Evolutionary conservation across 1,140 invertebrate species (phyloP), one percentile per base, ranked within the genome.

Genomic region (Drosophila gunungcola): DNA sequence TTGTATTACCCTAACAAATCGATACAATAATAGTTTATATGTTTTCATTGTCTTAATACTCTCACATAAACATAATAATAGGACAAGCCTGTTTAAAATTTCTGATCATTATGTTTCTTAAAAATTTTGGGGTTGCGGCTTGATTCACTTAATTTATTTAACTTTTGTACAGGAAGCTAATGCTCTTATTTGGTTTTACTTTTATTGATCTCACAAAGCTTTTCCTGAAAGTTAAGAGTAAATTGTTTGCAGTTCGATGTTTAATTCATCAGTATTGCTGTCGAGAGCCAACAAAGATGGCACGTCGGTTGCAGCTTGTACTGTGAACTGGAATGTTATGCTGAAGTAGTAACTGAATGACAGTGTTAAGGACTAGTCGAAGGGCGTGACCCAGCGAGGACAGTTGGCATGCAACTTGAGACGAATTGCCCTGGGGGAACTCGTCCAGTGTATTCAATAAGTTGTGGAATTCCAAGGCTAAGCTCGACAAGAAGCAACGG

Each of bases 291-390:
- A 81, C 78, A 81, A 78, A 61, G 79, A 67, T 43, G 25, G 53
- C 73, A 77, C 61, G 73, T 82, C 73, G 78, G 48, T 82, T 78
- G 73, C 79, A 74, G 70, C 62, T 60, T 48, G 34, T 49, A 25
- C 16, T 34, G 27, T 27, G 52, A 27, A 25, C 27, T 9, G 49
- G 42, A 69, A 55, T 36, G 29, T 42, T 13, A 13, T 43, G 16
- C 51, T 73, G 25, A 52, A 58, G 67, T 58, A 49, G 43, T 43
- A 49, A 43, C 53, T 72, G 67, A 72, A 70, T 36, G 67, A 32
- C 53, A 72, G 68, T 45, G 45, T 27, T 32, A 53, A 54, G 46
- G 25, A 54, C 25, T 13, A 21, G 27, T 39, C 34, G 16, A 34
- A 49, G 56, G 56, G 32, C 39, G 62, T 41, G 41, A 21, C 43